Base-by-base conservation (phyloP, 1,140 invertebrate species). In the Araneus ventricosus region DNA sequence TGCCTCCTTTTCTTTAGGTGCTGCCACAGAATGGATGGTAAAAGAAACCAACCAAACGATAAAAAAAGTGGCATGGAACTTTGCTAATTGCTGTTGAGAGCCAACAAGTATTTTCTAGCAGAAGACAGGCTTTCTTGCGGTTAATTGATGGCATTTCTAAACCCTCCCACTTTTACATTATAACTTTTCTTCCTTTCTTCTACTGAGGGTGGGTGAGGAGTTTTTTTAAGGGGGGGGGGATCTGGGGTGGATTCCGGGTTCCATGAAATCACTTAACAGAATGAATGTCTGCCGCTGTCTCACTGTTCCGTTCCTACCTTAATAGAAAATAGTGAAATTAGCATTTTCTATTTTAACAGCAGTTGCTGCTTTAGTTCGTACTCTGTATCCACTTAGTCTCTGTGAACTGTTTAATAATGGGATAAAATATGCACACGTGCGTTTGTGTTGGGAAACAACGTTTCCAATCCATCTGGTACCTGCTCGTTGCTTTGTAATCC, bases 51-150 rank as follows among this genome's bases (percentile, higher is more conserved):
- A 87, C 8, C n/a, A 39, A 88, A 75, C 75, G 67, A 63, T 52
- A 90, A 75, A n/a, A 70, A 30, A 45, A 70, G 30, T 70, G 67
- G 30, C 52, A 4, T n/a, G 30, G 52, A 70, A 86, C 57, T 61
- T 59, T 70, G 63, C 91, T 93, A 93, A 93, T 93, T 93, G 91
- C 67, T 80, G 91, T 80, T 93, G 91, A 92, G 90, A 86, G 59
- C 57, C 67, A 45, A 37, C 88, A 79, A 89, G 75, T 52, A 80
- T 70, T 57, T 17, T 57, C 37, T 30, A 20, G 90, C 59, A 24
- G 41, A 41, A 86, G 80, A 86, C 82, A 70, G 61, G 39, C 90
- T 39, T 84, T 92, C 61, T 92, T 70, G 87, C 37, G 84, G 63
- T 88, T 87, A 93, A 93, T 93, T 75, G 91, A 93, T 93, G 91